Evolutionary conservation across 92 coral and sea anemone genomes (phyloP).

Genomic region (Heteractis magnifica): DNA sequence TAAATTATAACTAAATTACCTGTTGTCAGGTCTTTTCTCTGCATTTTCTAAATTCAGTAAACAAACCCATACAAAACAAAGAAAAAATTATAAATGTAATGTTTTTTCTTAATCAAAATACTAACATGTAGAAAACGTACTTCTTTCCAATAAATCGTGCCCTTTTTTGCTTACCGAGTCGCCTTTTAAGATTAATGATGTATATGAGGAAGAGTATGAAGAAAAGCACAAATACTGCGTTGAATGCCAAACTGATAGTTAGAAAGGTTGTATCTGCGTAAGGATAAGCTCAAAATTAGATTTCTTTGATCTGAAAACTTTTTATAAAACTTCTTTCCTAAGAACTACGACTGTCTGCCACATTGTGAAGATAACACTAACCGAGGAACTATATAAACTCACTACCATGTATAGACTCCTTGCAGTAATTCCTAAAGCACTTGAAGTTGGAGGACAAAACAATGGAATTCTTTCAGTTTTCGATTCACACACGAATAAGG

Average conservation of each 20-base stretch:
- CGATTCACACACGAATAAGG: no score
- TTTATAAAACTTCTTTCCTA: no score
- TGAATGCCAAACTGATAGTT: neutral
- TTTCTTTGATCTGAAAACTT: no score
- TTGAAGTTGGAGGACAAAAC: no score
- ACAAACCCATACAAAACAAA: neutral
- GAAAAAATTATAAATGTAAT: neutral
- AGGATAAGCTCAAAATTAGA: neutral
- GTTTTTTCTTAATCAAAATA: no score
- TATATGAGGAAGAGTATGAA: neutral
- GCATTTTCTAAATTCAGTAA: neutral
- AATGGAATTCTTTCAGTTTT: no score
- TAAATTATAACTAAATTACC: neutral
- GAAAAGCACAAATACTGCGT: neutral
- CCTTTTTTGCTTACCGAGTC: neutral
- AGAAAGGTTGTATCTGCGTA: neutral
- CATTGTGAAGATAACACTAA: no score
- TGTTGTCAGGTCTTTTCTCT: neutral
- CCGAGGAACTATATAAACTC: no score
- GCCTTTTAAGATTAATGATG: neutral
- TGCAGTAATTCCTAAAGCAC: no score
- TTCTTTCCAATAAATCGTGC: neutral
- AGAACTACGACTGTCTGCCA: no score
- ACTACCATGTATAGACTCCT: no score
- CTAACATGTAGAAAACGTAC: neutral